phyloP scores from a whole-genome alignment of 2,113 vertebrate genomes.

The Eclectus roratus region DNA sequence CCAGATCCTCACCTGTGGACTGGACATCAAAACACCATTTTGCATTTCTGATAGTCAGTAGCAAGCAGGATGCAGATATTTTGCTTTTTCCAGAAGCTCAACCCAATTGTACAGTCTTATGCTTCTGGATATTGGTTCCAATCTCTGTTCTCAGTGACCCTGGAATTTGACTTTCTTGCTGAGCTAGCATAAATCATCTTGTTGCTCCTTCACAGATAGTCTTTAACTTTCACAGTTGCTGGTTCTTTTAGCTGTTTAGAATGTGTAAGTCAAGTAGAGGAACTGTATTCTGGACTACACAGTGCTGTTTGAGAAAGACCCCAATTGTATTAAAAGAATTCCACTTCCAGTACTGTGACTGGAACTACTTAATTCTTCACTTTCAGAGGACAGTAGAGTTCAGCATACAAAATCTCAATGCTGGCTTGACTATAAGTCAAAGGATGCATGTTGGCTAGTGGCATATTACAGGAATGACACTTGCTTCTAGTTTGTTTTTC shows the following conservation, averaged over 20 bases:
- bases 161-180: not conserved
- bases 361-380: not conserved
- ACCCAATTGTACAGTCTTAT: not conserved
- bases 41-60: not conserved
- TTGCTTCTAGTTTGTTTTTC: not conserved
- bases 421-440: not conserved
- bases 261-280: not conserved
- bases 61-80: not conserved
- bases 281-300: not conserved
- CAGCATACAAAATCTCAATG: not conserved
- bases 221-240: not conserved
- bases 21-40: not conserved
- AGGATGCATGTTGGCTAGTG: not conserved
- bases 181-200: not conserved
- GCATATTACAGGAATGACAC: not conserved
- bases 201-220: not conserved
- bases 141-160: not conserved
- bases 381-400: not conserved
- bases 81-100: not conserved
- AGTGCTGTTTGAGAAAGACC: not conserved
- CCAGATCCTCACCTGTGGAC: fast-evolving
- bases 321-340: not conserved
- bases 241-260: not conserved
- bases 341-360: not conserved
- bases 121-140: not conserved